phyloP scores from a whole-genome alignment of 2,113 vertebrate genomes.

The Rhinogobius similis region DNA sequence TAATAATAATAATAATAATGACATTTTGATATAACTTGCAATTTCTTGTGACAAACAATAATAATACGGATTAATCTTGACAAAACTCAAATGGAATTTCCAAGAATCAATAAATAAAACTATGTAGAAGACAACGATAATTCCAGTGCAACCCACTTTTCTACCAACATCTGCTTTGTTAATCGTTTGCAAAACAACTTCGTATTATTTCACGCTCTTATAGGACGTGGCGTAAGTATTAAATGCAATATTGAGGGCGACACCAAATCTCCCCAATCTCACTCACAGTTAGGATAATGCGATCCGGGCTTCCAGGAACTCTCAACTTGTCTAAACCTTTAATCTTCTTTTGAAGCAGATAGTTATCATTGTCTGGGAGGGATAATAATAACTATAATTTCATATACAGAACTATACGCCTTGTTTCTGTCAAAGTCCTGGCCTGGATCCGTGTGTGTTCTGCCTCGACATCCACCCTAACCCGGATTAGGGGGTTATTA shows the following conservation, averaged over 20 bases:
- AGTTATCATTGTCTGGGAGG: constrained; percentile 77
- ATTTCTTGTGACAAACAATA: constrained; percentile 80
- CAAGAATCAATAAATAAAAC: constrained; percentile 89
- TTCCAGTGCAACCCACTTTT: constrained; percentile 82
- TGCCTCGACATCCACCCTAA: constrained; percentile 67
- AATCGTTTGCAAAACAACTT: constrained; percentile 84
- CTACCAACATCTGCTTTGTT: constrained; percentile 84
- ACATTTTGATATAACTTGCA: constrained; percentile 58
- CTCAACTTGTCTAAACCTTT: constrained; percentile 75
- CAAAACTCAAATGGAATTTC: constrained; percentile 89
- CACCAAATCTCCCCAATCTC: constrained; percentile 69
- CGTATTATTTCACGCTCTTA: constrained; percentile 73
- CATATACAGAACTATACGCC: constrained; percentile 57
- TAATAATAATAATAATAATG: constrained; percentile 15
- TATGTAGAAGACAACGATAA: constrained; percentile 83
- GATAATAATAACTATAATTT: constrained; percentile 75
- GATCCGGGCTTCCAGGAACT: constrained; percentile 71
- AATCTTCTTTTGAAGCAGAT: constrained; percentile 80
- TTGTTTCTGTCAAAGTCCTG: constrained; percentile 73
- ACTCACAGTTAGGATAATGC: constrained; percentile 66
- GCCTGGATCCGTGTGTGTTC: constrained; percentile 63
- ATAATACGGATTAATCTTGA: constrained; percentile 84
- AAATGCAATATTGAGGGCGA: constrained; percentile 67
- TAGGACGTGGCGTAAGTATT: constrained; percentile 58
- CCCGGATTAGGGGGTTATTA: constrained; percentile 82